Evolutionary conservation across 2,888 invertebrate genomes (phyloP), one percentile per base, ranked within the genome.

Genomic region (Lacanobia oleracea): DNA sequence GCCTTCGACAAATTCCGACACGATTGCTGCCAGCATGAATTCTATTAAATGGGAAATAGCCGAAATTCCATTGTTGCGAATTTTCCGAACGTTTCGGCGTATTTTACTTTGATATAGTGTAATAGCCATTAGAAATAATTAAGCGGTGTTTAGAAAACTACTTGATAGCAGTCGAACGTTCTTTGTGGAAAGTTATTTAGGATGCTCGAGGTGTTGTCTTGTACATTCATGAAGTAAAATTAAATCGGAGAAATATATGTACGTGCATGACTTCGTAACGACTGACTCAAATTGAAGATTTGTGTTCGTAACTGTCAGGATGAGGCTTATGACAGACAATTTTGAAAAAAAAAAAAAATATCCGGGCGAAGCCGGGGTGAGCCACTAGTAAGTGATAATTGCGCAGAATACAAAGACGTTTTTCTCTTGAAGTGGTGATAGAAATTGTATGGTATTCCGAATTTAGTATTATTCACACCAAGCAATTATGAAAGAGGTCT

Each of bases 41-140:
- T 83, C 85, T 83, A 81, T 86, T 86, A 81, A 86, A 86, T 86
- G 81, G 87, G 68, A 83, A 86, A 80, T 86, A 69, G 72, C 72
- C 45, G 71, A 81, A 85, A 86, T 86, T 85, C 85, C 87, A 72
- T 57, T 71, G 83, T 83, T 75, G 76, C 74, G 77, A 79, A 81
- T 86, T 85, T 85, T 73, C 69, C 66, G 75, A 81, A 77, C 60
- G 50, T 63, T 70, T 86, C 72, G 72, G 72, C 76, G 75, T 82
- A 86, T 84, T 84, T 86, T 82, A 86, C 75, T 81, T 84, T 86
- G 86, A 85, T 85, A 79, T 77, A 85, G 61, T 81, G 77, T 86
- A 72, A 81, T 72, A 68, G 79, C 72, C 72, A 81, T 84, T 75
- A 72, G 59, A 79, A 79, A 79, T 77, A 86, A 83, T 86, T 86